phyloP scores from a whole-genome alignment of 1,140 invertebrate species.

The Drosophila tani region DNA sequence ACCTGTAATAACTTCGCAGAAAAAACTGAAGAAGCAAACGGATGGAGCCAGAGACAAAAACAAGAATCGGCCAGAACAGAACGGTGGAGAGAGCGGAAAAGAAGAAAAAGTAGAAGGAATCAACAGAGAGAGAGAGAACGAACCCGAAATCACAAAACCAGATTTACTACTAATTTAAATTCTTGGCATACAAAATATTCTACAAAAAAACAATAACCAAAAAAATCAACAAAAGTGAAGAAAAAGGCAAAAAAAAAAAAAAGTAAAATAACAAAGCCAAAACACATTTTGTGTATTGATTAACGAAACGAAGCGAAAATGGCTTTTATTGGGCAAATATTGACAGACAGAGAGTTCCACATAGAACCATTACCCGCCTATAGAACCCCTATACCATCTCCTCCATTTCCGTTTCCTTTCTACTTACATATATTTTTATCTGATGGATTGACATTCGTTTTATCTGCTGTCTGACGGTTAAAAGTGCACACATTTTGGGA shows the following conservation, averaged over 20 bases:
- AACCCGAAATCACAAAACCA: conserved; percentile 80
- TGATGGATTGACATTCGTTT: conserved; percentile 56
- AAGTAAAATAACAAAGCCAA: conserved; percentile 16
- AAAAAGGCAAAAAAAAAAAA: conserved; percentile 35
- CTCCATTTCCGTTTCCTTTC: conserved; percentile 31
- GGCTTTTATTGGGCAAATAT: conserved; percentile 74
- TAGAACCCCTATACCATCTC: not conserved
- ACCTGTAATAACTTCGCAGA: conserved; percentile 25
- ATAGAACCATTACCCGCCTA: conserved; percentile 9
- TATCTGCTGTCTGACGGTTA: conserved; percentile 8
- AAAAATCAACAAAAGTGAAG: conserved; percentile 23
- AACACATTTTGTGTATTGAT: conserved; percentile 59
- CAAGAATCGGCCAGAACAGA: conserved; percentile 56
- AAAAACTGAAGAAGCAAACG: conserved; percentile 42
- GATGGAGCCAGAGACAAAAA: conserved; percentile 42
- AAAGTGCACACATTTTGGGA: conserved; percentile 15
- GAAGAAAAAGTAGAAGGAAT: conserved; percentile 9
- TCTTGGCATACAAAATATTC: conserved; percentile 79
- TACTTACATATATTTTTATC: conserved; percentile 14
- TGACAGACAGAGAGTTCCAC: conserved; percentile 27
- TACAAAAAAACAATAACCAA: conserved; percentile 41
- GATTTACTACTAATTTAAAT: conserved; percentile 83
- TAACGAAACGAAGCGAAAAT: conserved; percentile 73
- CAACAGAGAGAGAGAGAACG: conserved; percentile 42
- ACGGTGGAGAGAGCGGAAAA: conserved; percentile 1